A percentile compares a stretch with the other conserved stretches of the same genome.
phyloP scores from a whole-genome alignment of 2,113 vertebrate genomes.

The Nycticorax nycticorax region DNA sequence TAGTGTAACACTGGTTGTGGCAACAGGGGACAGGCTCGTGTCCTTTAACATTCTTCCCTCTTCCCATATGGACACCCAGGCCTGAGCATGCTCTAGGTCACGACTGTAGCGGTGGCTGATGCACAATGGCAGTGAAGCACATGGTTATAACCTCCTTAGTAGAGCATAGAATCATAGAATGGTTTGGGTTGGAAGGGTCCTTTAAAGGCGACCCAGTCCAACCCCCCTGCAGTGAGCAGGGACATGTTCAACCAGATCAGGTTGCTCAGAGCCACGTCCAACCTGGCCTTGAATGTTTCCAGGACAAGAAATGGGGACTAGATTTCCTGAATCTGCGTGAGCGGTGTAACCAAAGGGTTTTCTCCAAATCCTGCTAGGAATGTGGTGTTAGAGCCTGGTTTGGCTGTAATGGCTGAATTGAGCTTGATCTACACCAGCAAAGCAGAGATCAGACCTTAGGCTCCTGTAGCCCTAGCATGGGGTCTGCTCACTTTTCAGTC shows the following conservation, averaged over 20 bases:
- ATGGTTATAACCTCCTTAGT: background rate
- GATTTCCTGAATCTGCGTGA: background rate
- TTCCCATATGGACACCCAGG: background rate
- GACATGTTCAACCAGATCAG: background rate
- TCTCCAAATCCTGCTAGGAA: background rate
- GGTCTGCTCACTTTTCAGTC: background rate
- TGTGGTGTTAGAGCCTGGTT: background rate
- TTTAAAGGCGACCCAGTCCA: background rate
- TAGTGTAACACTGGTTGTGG: background rate
- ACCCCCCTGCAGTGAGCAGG: background rate
- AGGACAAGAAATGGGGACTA: background rate
- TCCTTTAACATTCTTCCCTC: background rate
- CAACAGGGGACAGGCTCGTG: background rate
- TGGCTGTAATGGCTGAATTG: background rate
- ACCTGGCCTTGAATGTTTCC: background rate
- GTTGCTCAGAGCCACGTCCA: background rate
- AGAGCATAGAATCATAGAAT: background rate
- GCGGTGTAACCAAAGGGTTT: background rate
- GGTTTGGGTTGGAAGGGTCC: background rate
- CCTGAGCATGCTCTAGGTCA: background rate
- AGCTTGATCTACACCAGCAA: background rate
- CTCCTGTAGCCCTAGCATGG: background rate
- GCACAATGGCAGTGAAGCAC: rapidly evolving
- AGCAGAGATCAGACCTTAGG: background rate
- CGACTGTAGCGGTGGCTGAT: rapidly evolving